A percentile compares a stretch with the other conserved stretches of the same genome.
Conservation (phyloP, 1,140 invertebrate species). For the Bathynomus jamesi region DNA sequence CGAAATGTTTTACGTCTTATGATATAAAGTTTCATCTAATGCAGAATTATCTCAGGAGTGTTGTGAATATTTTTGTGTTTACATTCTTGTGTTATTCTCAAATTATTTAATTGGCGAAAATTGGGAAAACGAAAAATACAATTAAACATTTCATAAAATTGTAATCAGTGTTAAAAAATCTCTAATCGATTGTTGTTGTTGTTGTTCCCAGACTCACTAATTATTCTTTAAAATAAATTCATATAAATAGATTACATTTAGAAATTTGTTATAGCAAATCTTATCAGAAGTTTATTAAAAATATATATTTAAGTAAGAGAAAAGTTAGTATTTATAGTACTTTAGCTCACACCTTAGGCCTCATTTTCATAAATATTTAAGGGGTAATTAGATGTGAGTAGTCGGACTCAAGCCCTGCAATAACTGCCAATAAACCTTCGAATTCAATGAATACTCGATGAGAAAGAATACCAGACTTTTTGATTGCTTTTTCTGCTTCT, state of each 20-base stretch:
- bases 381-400: constrained; percentile 10
- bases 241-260: no score
- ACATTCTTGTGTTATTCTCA: no score
- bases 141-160: not conserved
- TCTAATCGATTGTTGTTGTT: no score
- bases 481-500: not conserved
- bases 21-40: no score
- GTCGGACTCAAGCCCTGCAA: constrained; percentile 3
- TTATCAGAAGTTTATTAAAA: not conserved
- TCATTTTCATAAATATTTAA: constrained; percentile 9
- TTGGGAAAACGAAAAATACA: not conserved
- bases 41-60: no score
- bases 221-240: not conserved
- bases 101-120: not conserved
- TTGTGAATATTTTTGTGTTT: no score
- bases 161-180: not conserved
- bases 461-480: not conserved
- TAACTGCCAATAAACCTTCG: constrained; percentile 9
- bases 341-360: not conserved
- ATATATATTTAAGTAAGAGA: not conserved
- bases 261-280: no score
- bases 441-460: constrained; percentile 18
- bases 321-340: not conserved
- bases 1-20: no score
- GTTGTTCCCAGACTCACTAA: not conserved